Evolutionary conservation across 2,113 vertebrate genomes (phyloP), one percentile per base, ranked within the genome.

Genomic region (Cheilinus undulatus): DNA sequence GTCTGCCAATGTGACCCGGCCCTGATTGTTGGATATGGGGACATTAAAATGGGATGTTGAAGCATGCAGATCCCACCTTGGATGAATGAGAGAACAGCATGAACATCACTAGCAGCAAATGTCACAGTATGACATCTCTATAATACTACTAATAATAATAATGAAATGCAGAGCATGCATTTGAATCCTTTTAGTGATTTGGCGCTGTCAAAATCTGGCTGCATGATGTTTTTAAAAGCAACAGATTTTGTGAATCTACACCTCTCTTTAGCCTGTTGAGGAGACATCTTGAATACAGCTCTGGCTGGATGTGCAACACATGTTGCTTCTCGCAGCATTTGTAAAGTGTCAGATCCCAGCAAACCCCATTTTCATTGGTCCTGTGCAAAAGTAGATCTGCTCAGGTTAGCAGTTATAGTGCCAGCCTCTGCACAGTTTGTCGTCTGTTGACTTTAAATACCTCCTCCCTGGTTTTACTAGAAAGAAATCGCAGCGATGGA

Each of bases 401-500:
- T 42, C 40, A 2, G 10, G n/a, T 38, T 30, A 58, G 58, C 19
- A 27, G 28, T 48, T 22, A n/a, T n/a, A 54, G 40, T 32, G 19
- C 10, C 15, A 34, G 19, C n/a, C 46, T 34, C 42, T 56, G 9
- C 51, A 30, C 52, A n/a, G 5, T 62, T 57, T 36, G 11, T 30
- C 32, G 10, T 11, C 32, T 11, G 17, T 50, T n/a, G 19, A 45
- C 59, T 13, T 45, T 42, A 17, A 42, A 42, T 17, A 42, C 14
- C 22, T 52, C 51, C 54, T 46, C 22, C 13, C 32, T 15, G 7
- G 63, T 75, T 73, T 68, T 70, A 70, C 61, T 36, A 26, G 22
- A 69, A 80, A 69, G 53, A 81, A 79, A 79, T 76, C 65, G 68
- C 48, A 28, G 23, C 24, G 52, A 52, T 60, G 23, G 46, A 38